Base-by-base conservation (phyloP, 2,888 invertebrate genomes). In the Sinohyriopsis cumingii region DNA sequence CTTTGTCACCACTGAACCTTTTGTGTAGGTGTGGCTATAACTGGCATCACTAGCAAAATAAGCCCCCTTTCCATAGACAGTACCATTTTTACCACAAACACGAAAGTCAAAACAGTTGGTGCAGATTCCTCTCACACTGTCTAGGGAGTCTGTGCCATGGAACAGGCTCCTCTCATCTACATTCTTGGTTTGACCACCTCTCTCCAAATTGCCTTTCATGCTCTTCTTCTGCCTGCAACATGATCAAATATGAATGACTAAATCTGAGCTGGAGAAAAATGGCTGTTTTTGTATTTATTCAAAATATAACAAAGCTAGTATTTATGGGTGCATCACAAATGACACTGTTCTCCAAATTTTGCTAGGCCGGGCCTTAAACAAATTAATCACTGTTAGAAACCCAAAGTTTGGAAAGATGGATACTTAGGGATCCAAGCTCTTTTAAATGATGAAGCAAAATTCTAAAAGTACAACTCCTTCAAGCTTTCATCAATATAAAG, bases 31-130 rank as follows among this genome's bases (percentile, higher is more conserved):
- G 59, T 81, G 71, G 56, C 80, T 79, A 66, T 81, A 82, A 60
- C 76, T 79, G 53, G 82, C 73, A 59, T 75, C 73, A n/a, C 33
- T 65, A 12, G 81, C 82, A 73, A 83, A 83, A 63, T 83, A 83
- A 45, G 79, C 77, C 24, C 85, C 85, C 60, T 81, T 75, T 12
- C 85, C 85, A 72, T 80, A 83, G 53, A 82, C 62, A n/a, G 82
- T 82, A 54, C 77, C 83, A 69, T 84, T 82, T 25, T 79, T 79
- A 5, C 84, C 84, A 67, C 82, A 80, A 12, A 76, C 66, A 20
- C 85, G 71, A 57, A 71, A 73, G 71, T 85, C 85, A 66, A 85
- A 81, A 67, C 81, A 81, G 63, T 82, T 80, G 54, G 73, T 77
- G 71, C 82, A 81, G 55, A 84, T 84, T 28, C 80, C 80, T 20